Evolutionary conservation across 1,140 invertebrate genomes (phyloP).

Genomic region (Samia ricini): DNA sequence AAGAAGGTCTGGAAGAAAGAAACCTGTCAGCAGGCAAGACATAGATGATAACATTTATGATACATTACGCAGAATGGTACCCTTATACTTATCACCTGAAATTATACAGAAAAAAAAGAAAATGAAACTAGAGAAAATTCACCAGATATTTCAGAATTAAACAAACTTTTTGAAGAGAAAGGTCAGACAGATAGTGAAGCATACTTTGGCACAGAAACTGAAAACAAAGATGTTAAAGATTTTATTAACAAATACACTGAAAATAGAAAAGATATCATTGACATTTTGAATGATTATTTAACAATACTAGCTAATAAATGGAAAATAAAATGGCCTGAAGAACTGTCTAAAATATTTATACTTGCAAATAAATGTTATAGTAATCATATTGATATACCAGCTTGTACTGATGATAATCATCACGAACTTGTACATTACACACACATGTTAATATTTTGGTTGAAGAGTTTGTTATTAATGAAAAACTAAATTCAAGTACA

Average conservation of each 20-base stretch:
- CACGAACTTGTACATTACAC: conserved; percentile 78
- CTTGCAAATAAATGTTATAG: conserved; percentile 78
- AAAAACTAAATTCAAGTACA: conserved; percentile 68
- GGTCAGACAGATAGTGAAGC: conserved; percentile 28
- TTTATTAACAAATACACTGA: conserved; percentile 80
- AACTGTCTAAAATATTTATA: conserved; percentile 80
- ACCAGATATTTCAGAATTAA: conserved; percentile 81
- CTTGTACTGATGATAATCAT: conserved; percentile 71
- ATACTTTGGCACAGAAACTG: conserved; percentile 83
- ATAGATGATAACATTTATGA: conserved; percentile 81
- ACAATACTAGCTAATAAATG: conserved; percentile 79
- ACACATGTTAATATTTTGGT: conserved; percentile 80
- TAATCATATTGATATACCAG: conserved; percentile 78
- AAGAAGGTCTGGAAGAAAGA: conserved; percentile 82
- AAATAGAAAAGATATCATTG: conserved; percentile 78
- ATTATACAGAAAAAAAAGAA: conserved; percentile 58
- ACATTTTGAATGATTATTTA: conserved; percentile 80
- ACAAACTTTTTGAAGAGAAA: conserved; percentile 80
- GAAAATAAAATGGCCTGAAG: conserved; percentile 81
- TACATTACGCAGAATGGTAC: conserved; percentile 81
- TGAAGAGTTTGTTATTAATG: conserved; percentile 81
- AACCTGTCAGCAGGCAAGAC: conserved; percentile 63
- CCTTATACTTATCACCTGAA: conserved; percentile 55
- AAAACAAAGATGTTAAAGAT: conserved; percentile 80
- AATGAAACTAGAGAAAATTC: conserved; percentile 78